These are phyloP conservation scores for Egretta garzetta DNA, from an alignment of 2,113 vertebrate genomes.

Conservation along the genomic window DNA sequence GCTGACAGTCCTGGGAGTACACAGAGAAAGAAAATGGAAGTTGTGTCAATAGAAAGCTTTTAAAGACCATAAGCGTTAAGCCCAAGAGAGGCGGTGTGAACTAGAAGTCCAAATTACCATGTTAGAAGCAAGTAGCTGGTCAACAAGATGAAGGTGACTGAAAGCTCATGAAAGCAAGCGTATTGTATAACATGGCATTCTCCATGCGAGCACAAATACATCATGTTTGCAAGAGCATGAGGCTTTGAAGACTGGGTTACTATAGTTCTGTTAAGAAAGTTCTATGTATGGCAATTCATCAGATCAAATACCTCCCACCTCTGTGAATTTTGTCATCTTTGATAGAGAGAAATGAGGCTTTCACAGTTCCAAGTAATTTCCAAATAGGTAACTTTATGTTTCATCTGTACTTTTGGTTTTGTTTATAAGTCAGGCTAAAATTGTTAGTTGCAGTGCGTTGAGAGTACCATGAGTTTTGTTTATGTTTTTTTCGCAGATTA, in stretches of 20 bases:
- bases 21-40: background rate
- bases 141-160: background rate
- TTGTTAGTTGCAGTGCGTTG: background rate
- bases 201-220: background rate
- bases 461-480: background rate
- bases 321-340: background rate
- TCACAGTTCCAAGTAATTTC: background rate
- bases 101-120: background rate
- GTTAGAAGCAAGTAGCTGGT: background rate
- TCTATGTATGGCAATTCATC: background rate
- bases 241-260: background rate
- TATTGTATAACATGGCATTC: background rate
- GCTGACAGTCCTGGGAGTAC: background rate
- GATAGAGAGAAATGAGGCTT: background rate
- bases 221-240: background rate
- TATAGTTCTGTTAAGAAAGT: background rate
- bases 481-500: background rate
- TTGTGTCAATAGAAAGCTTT: conserved; percentile 31
- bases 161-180: background rate
- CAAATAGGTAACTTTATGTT: background rate
- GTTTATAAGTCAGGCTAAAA: conserved; percentile 7
- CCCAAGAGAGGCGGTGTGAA: background rate
- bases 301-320: background rate
- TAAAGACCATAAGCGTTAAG: background rate
- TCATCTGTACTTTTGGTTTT: background rate